Conservation (phyloP, 35 echinoderm and acorn worm genomes). For the Lytechinus variegatus region DNA sequence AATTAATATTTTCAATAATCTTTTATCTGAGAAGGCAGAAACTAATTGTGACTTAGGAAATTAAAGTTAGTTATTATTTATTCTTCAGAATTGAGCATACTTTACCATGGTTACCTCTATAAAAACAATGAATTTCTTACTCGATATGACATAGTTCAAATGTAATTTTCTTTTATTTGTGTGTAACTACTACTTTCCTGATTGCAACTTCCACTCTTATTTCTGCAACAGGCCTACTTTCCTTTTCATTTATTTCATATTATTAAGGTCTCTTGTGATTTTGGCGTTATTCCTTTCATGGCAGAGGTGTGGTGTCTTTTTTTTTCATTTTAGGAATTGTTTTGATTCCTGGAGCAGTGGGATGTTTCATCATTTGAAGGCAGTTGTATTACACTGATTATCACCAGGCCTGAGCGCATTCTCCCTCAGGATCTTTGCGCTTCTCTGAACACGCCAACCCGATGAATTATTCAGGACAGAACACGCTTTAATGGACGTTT, state of each 20-base stretch:
- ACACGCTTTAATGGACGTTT: slow-evolving; percentile 11
- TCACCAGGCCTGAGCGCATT: background rate
- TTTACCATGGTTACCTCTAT: too few species aligned
- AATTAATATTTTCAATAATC: too few species aligned
- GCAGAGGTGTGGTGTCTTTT: background rate
- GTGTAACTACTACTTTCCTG: too few species aligned
- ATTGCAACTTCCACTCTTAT: background rate
- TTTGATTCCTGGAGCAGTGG: background rate
- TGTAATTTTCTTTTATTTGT: too few species aligned
- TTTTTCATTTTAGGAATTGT: background rate
- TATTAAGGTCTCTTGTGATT: background rate
- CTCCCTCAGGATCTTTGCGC: background rate
- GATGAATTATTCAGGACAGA: background rate
- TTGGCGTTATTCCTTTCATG: background rate
- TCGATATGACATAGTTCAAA: too few species aligned
- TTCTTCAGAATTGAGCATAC: too few species aligned
- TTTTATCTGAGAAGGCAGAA: too few species aligned
- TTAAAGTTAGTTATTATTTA: too few species aligned
- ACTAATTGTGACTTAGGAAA: too few species aligned
- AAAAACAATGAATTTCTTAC: too few species aligned
- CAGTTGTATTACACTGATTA: background rate
- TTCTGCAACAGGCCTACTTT: background rate
- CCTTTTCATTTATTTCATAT: background rate
- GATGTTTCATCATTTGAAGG: background rate
- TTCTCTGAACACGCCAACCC: background rate